Percentiles rank a stretch among this genome's conserved stretches.
Evolutionary conservation across 2,113 vertebrate species (phyloP).

Genomic region (Chroicocephalus ridibundus): DNA sequence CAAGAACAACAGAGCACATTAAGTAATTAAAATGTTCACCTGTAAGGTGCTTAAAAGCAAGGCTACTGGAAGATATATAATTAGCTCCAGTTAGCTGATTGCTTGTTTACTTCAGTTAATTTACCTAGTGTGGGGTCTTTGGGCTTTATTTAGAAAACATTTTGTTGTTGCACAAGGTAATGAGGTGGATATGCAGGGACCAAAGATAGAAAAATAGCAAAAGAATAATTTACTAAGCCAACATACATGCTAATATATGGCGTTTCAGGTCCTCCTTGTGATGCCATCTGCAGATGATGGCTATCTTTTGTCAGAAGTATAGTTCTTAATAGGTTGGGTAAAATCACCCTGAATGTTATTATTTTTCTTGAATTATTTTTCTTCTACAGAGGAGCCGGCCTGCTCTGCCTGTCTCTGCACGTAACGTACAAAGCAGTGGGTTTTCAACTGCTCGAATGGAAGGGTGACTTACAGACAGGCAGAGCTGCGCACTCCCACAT

Average conservation of each 20-base stretch:
- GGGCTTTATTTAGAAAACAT: slow-evolving; percentile 17
- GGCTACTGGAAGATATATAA: slow-evolving; percentile 27
- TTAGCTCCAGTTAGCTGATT: slow-evolving; percentile 32
- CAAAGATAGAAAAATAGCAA: not conserved
- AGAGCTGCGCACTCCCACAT: not conserved
- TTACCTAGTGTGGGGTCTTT: not conserved
- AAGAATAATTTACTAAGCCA: not conserved
- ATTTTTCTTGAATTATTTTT: not conserved
- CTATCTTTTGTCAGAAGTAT: not conserved
- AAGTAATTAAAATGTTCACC: slow-evolving; percentile 63
- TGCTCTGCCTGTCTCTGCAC: not conserved
- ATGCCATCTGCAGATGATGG: not conserved
- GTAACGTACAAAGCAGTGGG: not conserved
- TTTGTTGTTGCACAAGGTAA: not conserved
- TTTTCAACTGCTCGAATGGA: not conserved
- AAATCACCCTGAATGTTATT: not conserved
- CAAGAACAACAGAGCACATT: slow-evolving; percentile 55
- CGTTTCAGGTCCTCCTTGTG: not conserved
- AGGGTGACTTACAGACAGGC: not conserved
- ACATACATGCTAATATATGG: not conserved
- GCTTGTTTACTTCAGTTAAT: slow-evolving; percentile 25
- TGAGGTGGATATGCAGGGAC: not conserved
- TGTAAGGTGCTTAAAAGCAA: slow-evolving; percentile 51
- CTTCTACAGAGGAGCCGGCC: not conserved
- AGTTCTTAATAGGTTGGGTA: not conserved